Conservation (phyloP, 2,113 vertebrate genomes). For the Callipepla californica region DNA sequence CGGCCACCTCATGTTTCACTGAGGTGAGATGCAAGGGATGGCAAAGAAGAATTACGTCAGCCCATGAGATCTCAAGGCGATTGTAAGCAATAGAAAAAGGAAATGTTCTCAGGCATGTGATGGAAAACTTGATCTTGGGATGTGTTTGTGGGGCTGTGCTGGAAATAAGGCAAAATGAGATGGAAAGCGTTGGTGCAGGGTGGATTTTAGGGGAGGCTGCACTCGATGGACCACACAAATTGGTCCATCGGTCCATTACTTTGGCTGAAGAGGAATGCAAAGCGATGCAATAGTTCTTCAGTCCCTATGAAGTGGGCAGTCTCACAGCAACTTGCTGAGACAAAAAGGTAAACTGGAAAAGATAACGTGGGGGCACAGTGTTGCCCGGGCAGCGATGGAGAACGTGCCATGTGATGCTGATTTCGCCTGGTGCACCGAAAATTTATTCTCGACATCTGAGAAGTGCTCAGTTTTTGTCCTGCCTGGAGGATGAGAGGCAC, state of each 20-base stretch:
- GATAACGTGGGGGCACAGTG: not conserved
- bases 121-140: not conserved
- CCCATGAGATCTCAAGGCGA: not conserved
- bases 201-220: not conserved
- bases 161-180: not conserved
- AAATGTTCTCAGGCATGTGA: not conserved
- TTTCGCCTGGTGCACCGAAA: slow-evolving; percentile 22
- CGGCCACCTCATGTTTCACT: fast-evolving
- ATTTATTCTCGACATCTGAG: slow-evolving; percentile 26
- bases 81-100: not conserved
- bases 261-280: not conserved
- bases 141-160: not conserved
- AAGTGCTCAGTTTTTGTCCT: slow-evolving; percentile 40
- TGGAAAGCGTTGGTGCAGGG: not conserved
- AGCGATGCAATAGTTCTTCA: not conserved
- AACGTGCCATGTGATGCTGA: not conserved
- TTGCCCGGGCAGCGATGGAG: not conserved
- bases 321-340: not conserved
- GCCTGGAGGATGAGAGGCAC: slow-evolving; percentile 52
- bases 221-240: not conserved
- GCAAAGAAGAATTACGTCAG: not conserved
- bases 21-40: not conserved
- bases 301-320: not conserved
- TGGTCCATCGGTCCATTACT: not conserved
- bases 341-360: not conserved